Conservation (phyloP, 2,888 invertebrate genomes). For the Hemicrepidius hirtus region DNA sequence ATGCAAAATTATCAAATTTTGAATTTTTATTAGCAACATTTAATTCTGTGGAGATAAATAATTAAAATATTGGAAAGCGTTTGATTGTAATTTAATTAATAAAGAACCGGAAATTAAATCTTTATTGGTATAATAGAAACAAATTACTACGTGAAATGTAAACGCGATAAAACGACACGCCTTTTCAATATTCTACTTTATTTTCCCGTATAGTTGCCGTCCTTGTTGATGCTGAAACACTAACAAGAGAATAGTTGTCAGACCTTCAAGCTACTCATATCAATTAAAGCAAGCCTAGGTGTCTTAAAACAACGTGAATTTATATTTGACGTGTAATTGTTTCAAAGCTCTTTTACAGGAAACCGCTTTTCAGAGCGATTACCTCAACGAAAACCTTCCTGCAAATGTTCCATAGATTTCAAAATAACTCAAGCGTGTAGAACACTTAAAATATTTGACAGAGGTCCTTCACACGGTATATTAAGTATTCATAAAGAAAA, state of each 20-base stretch:
- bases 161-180: slow-evolving; percentile 44
- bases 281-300: slow-evolving; percentile 25
- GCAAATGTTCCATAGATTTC: not conserved
- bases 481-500: not conserved
- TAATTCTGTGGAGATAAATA: too few species aligned
- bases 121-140: not conserved
- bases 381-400: not conserved
- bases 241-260: slow-evolving; percentile 47
- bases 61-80: too few species aligned
- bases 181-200: slow-evolving; percentile 43
- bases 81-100: not conserved
- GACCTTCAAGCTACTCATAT: slow-evolving; percentile 48
- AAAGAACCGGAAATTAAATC: not conserved
- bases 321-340: not conserved
- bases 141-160: slow-evolving; percentile 4
- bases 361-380: not conserved
- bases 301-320: not conserved
- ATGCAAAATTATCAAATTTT: too few species aligned
- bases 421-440: not conserved
- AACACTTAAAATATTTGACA: not conserved
- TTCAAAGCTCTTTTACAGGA: slow-evolving; percentile 8
- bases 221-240: slow-evolving; percentile 39
- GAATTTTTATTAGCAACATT: too few species aligned
- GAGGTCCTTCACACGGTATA: not conserved
- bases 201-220: slow-evolving; percentile 42